Base-by-base conservation (phyloP, 2,113 vertebrate genomes). In the Caloenas nicobarica region DNA sequence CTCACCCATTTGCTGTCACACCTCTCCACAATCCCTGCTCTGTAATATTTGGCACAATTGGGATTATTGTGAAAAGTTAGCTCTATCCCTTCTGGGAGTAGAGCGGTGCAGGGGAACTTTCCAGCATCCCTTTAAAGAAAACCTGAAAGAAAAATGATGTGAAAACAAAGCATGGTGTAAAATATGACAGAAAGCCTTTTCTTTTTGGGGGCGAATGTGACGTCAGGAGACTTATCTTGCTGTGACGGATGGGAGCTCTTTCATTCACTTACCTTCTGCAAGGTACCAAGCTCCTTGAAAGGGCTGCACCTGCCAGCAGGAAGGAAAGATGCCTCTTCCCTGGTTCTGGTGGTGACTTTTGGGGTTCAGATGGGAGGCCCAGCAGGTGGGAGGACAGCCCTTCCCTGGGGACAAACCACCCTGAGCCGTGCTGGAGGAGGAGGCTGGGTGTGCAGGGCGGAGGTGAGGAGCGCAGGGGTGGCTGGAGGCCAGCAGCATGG, bases 401-500 rank as follows among this genome's bases (percentile, higher is more conserved):
- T 86, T 13, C 25, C 26, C 34, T 46, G 5, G 3, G 10, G 44
- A 66, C 5, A 58, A 79, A 26, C 5, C 3, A 3, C 19, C 9
- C 7, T 0, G 7, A 51, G 44, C 11, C 1, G 0, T 42, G 24
- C 40, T 3, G 1, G 22, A 23, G 42, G 8, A 53, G 34, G 56
- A n/a, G 29, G 15, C 11, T 22, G 46, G 10, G 16, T 60, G 34
- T 34, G 24, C 28, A 18, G 31, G 50, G 23, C 17, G 16, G 40
- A 19, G 1, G 0, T 25, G 33, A 71, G 68, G 24, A 50, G 42
- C 2, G 1, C 14, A 17, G 31, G 19, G 0, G 1, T 31, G 50
- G 5, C 25, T 33, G 29, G 62, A 60, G 51, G n/a, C 11, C 86
- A 36, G 34, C 19, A 28, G 24, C 53, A 25, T 4, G 7, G 24